Evolutionary conservation across 2,113 vertebrate species (phyloP).

Genomic region (Dascyllus trimaculatus): DNA sequence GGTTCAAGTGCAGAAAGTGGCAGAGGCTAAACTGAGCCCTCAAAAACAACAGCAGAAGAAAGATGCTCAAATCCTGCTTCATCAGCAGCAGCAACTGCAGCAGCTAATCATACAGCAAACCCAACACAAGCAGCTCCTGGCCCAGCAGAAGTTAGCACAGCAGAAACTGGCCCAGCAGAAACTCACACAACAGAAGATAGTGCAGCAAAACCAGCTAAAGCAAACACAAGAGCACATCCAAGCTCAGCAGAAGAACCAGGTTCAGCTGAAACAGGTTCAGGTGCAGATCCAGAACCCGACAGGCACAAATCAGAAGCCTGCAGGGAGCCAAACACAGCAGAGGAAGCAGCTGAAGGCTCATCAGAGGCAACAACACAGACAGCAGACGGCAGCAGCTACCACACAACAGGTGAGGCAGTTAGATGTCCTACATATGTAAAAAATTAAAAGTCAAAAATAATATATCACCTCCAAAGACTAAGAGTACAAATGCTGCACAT

Average conservation of each 20-base stretch:
- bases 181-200: conserved; percentile 51
- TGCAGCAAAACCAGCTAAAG: conserved; percentile 56
- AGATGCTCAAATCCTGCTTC: conserved; percentile 70
- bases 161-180: conserved; percentile 68
- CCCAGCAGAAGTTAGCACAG: conserved; percentile 68
- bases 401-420: conserved; percentile 77
- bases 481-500: no score
- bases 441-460: no score
- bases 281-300: conserved; percentile 72
- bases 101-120: conserved; percentile 80
- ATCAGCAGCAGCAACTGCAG: conserved; percentile 79
- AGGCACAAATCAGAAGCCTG: conserved; percentile 35
- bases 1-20: conserved; percentile 46
- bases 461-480: no score
- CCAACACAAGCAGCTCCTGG: conserved; percentile 76
- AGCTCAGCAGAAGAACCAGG: conserved; percentile 64
- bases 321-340: conserved; percentile 62
- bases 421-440: no score
- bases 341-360: conserved; percentile 72
- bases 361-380: conserved; percentile 69
- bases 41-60: conserved; percentile 73
- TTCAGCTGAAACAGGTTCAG: conserved; percentile 70
- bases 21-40: conserved; percentile 53
- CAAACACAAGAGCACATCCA: conserved; percentile 52
- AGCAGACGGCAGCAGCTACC: conserved; percentile 53